Base-by-base conservation (phyloP, 2,797 vertebrate species). In the Adrianichthys oophorus region DNA sequence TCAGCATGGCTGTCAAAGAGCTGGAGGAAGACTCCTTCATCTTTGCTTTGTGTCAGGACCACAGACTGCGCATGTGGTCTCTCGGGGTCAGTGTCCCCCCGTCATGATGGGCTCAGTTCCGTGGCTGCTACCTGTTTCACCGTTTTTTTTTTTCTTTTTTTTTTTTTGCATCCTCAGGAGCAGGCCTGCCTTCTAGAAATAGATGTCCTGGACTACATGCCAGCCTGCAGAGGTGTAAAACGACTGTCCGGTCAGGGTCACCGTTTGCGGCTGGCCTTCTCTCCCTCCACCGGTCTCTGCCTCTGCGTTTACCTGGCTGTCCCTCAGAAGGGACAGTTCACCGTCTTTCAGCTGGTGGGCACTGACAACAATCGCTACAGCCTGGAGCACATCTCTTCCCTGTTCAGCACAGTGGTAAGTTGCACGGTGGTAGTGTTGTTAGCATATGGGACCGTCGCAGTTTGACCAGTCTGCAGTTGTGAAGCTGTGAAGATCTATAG, bases 1-100 rank as follows among this genome's bases (percentile, higher is more conserved):
- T 96, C 47, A 95, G 94, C 62, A 89, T 99, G 59, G 93, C 92
- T 0, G 94, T 94, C 32, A 92, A 94, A 41, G 93, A 94, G 66
- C 86, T 95, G 1, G 94, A 97, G 50, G 92, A 95, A 0, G 93
- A 98, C 52, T 91, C 92, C 21, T 95, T 98, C 77, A 85, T 99
- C 78, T 98, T 98, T 0, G 93, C 96, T 0, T 89, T 98, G 17
- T 97, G 96, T 78, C 96, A 96, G 78, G 96, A 99, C 74, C 94
- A 96, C 62, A 95, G 95, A 42, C 92, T 99, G 13, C 90, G 95
- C 2, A 94, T 98, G 93, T 99, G 97, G 97, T 98, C 96, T 0
- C 91, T 94, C 44, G 95, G 92, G 93, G 96, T 97, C 14, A 7
- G 59, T 62, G 7, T 42, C 7, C 7, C 5, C 24, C 17, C 4